Percentiles rank a stretch among this genome's conserved stretches.
Conservation (phyloP, 2,113 vertebrate species). For the Carassius auratus region DNA sequence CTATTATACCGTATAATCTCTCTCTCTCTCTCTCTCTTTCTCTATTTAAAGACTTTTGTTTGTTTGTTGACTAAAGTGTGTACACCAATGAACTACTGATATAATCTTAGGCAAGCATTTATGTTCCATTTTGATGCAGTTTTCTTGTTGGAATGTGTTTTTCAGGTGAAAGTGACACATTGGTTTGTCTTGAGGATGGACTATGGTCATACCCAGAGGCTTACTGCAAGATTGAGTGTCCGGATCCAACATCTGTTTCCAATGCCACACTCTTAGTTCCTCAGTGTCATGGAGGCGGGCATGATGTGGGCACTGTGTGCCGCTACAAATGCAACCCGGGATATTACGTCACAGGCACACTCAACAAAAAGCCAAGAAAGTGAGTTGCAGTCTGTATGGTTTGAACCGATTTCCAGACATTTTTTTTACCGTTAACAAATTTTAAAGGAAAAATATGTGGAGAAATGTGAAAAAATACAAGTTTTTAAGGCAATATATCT, state of each 20-base stretch:
- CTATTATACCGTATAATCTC: too few species aligned
- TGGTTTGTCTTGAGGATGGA: slow-evolving; percentile 90
- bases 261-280: slow-evolving; percentile 81
- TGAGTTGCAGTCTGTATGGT: slow-evolving; percentile 67
- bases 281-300: slow-evolving; percentile 78
- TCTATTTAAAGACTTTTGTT: too few species aligned
- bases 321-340: slow-evolving; percentile 90
- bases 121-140: slow-evolving; percentile 32
- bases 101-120: too few species aligned
- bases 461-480: too few species aligned
- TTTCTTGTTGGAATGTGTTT: slow-evolving; percentile 8
- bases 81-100: too few species aligned
- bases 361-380: slow-evolving; percentile 75
- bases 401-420: neutral
- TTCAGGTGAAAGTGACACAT: slow-evolving; percentile 84
- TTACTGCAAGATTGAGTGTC: slow-evolving; percentile 93
- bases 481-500: slow-evolving; percentile 9
- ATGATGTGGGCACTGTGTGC: slow-evolving; percentile 87
- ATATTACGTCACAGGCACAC: slow-evolving; percentile 77
- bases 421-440: neutral
- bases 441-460: neutral
- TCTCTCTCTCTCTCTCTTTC: too few species aligned
- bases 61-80: too few species aligned
- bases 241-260: slow-evolving; percentile 68
- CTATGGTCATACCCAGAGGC: slow-evolving; percentile 96